These are phyloP conservation scores for Charadrius vociferus DNA, from an alignment of 2,113 vertebrate genomes.

Conservation along the genomic window DNA sequence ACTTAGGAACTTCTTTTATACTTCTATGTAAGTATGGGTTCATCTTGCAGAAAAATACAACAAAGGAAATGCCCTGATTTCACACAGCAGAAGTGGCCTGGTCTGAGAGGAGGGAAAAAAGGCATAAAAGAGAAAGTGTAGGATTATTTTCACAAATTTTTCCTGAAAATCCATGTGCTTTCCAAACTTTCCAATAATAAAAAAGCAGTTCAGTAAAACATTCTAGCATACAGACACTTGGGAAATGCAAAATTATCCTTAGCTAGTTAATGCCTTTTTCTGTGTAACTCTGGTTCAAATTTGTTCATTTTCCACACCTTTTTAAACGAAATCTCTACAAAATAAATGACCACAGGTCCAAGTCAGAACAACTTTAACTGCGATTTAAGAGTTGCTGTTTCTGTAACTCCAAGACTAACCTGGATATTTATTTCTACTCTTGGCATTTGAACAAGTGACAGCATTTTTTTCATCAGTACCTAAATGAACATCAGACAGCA, in stretches of 20 bases:
- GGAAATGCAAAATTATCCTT: not conserved
- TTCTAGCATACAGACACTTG: not conserved
- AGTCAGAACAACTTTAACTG: not conserved
- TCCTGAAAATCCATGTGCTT: not conserved
- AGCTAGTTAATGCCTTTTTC: not conserved
- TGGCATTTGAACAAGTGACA: not conserved
- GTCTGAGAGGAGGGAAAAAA: not conserved
- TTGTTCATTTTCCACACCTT: not conserved
- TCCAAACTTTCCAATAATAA: not conserved
- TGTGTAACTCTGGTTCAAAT: not conserved
- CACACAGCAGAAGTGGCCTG: fast-evolving
- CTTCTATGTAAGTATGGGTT: not conserved
- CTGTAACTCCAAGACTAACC: not conserved
- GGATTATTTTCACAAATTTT: not conserved
- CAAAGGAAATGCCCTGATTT: not conserved
- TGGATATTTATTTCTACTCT: not conserved
- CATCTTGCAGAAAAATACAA: not conserved
- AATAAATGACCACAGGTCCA: not conserved
- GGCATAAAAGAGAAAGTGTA: not conserved
- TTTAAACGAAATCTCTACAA: not conserved
- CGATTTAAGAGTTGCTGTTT: not conserved
- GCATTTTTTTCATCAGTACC: not conserved
- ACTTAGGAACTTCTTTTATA: not conserved
- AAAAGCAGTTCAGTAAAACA: not conserved
- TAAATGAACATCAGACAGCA: not conserved